These are phyloP conservation scores for Aphelocoma coerulescens DNA, from an alignment of 2,113 vertebrate genomes.

Conservation along the genomic window DNA sequence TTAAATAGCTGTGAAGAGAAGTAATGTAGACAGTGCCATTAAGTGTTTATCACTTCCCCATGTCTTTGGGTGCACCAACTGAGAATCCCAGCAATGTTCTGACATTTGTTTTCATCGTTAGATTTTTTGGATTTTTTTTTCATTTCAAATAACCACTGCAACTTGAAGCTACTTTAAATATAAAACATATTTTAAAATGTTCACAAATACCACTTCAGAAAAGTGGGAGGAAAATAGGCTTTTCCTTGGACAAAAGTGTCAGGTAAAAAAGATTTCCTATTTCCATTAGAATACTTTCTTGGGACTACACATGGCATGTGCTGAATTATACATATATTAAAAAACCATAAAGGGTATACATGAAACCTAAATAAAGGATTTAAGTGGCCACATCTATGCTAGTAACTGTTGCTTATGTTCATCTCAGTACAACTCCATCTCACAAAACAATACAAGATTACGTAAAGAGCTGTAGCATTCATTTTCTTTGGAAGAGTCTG, in stretches of 20 bases:
- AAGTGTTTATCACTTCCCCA: not conserved
- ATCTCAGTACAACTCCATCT: not conserved
- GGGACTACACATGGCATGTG: rapidly evolving
- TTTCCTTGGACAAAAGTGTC: not conserved
- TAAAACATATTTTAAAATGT: not conserved
- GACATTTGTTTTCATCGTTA: not conserved
- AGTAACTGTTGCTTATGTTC: not conserved
- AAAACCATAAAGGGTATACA: not conserved
- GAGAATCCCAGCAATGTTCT: not conserved
- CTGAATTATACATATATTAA: not conserved
- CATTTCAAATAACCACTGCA: not conserved
- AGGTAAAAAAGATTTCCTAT: not conserved
- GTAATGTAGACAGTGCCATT: not conserved
- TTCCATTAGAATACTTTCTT: not conserved
- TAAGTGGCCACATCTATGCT: not conserved
- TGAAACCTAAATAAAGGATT: not conserved
- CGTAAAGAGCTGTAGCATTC: not conserved
- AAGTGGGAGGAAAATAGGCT: not conserved
- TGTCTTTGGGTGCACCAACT: not conserved
- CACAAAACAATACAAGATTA: not conserved
- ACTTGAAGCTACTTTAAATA: not conserved
- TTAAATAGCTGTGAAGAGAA: not conserved
- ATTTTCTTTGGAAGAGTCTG: not conserved
- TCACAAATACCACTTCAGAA: not conserved
- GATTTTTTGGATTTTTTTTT: not conserved